A percentile compares a stretch with the other conserved stretches of the same genome.
phyloP scores from a whole-genome alignment of 2,113 vertebrate genomes.

The Microcebus murinus region DNA sequence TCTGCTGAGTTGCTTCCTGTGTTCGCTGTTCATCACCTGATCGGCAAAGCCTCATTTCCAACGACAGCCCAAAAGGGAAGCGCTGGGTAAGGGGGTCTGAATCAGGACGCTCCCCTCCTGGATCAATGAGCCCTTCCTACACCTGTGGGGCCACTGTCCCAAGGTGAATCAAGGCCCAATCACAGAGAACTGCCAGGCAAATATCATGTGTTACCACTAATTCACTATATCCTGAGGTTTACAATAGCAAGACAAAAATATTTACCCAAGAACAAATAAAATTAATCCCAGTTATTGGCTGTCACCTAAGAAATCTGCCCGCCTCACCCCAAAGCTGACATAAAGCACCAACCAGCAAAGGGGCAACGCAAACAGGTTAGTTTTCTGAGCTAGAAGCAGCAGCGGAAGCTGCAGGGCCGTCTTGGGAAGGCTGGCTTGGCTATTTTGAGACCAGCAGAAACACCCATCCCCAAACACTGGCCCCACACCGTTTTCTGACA shows the following conservation, averaged over 20 bases:
- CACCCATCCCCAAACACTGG: neutral
- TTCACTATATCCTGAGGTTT: neutral
- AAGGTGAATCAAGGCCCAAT: neutral
- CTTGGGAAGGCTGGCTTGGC: fast-evolving
- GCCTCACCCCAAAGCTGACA: no score
- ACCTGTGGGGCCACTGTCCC: fast-evolving
- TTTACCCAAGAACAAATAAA: neutral
- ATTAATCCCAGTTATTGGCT: neutral
- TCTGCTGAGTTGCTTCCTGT: neutral
- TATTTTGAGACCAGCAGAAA: neutral
- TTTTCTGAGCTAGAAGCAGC: neutral
- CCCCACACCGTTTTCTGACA: neutral
- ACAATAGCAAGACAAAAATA: neutral
- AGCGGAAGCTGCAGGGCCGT: fast-evolving
- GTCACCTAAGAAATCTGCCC: neutral
- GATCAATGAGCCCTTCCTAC: neutral
- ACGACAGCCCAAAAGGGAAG: neutral
- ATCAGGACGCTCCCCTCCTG: neutral
- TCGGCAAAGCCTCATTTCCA: neutral
- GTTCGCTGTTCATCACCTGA: neutral
- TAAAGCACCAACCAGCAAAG: neutral
- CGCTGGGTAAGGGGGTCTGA: neutral
- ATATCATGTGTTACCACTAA: neutral
- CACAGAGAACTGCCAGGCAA: neutral
- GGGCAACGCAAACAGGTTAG: fast-evolving